A percentile compares a stretch with the other conserved stretches of the same genome.
Conservation (phyloP, 2,797 vertebrate genomes). For the Heteromormyrus szaboi region DNA sequence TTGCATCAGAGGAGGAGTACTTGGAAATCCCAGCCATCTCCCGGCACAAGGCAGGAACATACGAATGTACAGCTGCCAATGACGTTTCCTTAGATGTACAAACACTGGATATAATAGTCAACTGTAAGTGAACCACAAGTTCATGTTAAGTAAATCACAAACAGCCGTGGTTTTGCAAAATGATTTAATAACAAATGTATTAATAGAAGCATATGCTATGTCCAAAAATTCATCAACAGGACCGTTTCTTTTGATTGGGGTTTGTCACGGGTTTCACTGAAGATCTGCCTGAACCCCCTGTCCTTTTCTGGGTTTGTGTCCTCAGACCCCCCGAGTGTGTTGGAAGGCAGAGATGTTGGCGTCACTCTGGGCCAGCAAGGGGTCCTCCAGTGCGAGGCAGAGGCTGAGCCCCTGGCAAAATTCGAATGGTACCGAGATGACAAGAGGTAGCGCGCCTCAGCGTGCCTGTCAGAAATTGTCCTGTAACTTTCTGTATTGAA, state of each 20-base stretch:
- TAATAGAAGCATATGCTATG: neutral
- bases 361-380: slow-evolving; percentile 85
- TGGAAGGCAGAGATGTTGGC: slow-evolving; percentile 82
- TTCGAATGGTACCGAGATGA: slow-evolving; percentile 98
- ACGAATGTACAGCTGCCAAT: slow-evolving; percentile 68
- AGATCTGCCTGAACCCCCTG: neutral
- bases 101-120: slow-evolving; percentile 64
- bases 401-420: slow-evolving; percentile 79
- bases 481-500: neutral
- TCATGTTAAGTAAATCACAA: neutral
- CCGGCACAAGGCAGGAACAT: slow-evolving; percentile 61
- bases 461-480: neutral
- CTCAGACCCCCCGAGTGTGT: slow-evolving; percentile 81
- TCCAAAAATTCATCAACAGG: neutral
- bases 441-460: slow-evolving; percentile 68
- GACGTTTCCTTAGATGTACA: slow-evolving; percentile 62
- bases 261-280: neutral
- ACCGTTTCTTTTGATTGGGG: neutral
- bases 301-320: slow-evolving; percentile 14
- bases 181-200: neutral
- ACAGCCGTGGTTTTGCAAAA: neutral
- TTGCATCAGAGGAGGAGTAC: slow-evolving; percentile 62
- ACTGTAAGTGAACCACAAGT: slow-evolving; percentile 58
- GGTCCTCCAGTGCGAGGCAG: slow-evolving; percentile 84
- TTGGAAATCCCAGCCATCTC: slow-evolving; percentile 65